Base-by-base conservation (phyloP, 2,888 invertebrate species). In the Pyrrhosoma nymphula region DNA sequence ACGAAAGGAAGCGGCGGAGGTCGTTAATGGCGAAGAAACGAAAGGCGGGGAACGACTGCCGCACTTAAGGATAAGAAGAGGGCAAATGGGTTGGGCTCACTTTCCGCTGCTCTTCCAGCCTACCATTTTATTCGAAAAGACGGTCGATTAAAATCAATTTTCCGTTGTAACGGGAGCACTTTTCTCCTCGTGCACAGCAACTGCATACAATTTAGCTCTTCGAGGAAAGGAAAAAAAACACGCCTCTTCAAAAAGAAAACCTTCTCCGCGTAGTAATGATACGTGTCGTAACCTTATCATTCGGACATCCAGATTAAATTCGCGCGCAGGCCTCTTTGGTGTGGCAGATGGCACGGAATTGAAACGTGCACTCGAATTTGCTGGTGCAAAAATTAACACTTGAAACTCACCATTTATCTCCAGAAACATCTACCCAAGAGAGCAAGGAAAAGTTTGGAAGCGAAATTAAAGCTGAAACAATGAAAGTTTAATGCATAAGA, bases 81-180 rank as follows among this genome's bases (percentile, higher is more conserved):
- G 12, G 60, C 12, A 20, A 20, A 2, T 1, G 60, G 60, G 60
- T 16, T 2, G 60, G 35, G 82, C 30, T 82, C 82, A 82, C 82
- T 82, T 82, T 82, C 82, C 82, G 30, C 82, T 14, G 82, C 82
- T 82, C 35, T 82, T 35, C 16, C 20, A 18, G 30, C 3, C 82
- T 69, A 26, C 82, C 82, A 82, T 82, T 82, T 82, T 82, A 82
- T 82, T 35, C 35, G 30, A 82, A 14, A 60, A 82, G 82, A 35
- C 35, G 82, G 82, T 35, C 82, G 82, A 82, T 82, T 82, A 82
- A 82, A 82, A 82, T 82, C 82, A 82, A 82, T 82, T 82, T 82
- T 35, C 82, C 82, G 30, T 35, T 35, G 82, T 35, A 20, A 60
- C 60, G 6, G n/a, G 69, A n/a, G 82, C 35, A 82, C 82, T 82